phyloP scores from a whole-genome alignment of 2,888 invertebrate genomes.

The Tenthredo notha region DNA sequence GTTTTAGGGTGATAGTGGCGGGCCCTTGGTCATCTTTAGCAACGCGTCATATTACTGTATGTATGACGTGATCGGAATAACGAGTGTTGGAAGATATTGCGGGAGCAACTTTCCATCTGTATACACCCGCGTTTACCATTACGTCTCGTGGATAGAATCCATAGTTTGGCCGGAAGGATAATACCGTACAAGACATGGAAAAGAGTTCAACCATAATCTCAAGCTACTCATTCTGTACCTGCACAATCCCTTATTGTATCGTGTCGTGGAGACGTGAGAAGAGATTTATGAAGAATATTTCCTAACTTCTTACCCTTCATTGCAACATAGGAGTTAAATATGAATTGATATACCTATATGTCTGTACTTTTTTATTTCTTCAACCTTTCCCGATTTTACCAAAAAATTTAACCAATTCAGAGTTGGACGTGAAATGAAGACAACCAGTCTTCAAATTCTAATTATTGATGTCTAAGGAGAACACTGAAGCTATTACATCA shows the following conservation, averaged over 20 bases:
- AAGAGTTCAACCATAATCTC: background rate
- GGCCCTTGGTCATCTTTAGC: slow-evolving; percentile 80
- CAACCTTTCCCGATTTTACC: background rate
- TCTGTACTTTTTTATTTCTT: background rate
- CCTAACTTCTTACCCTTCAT: no score
- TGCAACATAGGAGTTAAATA: background rate
- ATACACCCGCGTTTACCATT: slow-evolving; percentile 81
- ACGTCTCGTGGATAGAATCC: slow-evolving; percentile 82
- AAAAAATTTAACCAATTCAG: background rate
- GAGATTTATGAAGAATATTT: background rate
- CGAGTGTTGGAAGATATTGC: slow-evolving; percentile 79
- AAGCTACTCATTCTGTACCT: background rate
- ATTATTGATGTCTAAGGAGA: no score
- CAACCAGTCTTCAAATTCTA: no score
- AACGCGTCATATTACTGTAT: slow-evolving; percentile 76
- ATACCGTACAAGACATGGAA: background rate
- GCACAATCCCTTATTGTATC: background rate
- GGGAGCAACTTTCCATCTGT: slow-evolving; percentile 80
- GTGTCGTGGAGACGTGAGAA: background rate
- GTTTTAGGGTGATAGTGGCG: slow-evolving; percentile 84
- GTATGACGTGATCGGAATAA: slow-evolving; percentile 80
- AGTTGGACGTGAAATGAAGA: no score
- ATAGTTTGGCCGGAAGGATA: slow-evolving; percentile 79
- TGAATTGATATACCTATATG: background rate
- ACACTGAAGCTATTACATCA: no score